These are phyloP conservation scores for Ceratina japonica DNA, from an alignment of 1,140 invertebrate genomes.

Conservation along the genomic window DNA sequence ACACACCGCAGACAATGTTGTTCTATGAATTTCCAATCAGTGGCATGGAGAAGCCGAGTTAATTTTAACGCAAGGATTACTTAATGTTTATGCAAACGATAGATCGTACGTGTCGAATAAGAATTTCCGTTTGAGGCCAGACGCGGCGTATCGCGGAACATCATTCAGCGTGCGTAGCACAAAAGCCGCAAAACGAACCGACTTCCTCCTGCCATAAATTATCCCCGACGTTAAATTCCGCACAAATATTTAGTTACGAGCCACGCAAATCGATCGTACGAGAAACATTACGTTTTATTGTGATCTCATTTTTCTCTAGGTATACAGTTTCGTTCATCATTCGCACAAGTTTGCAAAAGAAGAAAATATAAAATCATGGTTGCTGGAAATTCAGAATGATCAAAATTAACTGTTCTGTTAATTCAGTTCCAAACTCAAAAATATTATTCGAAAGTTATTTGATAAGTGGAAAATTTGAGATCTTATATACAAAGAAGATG, in stretches of 20 bases:
- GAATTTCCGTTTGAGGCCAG: neutral
- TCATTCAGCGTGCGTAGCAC: neutral
- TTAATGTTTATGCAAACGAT: constrained; percentile 17
- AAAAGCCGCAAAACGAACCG: neutral
- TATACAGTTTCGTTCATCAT: neutral
- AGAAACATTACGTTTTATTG: neutral
- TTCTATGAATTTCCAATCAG: neutral
- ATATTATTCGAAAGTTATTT: no score
- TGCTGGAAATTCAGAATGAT: no score
- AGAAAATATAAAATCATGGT: no score
- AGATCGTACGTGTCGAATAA: constrained; percentile 3
- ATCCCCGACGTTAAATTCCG: neutral
- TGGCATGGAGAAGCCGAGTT: neutral
- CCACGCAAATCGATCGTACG: constrained; percentile 1
- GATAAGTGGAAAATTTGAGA: no score
- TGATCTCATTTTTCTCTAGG: neutral
- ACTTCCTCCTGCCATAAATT: constrained; percentile 23
- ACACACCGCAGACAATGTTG: neutral
- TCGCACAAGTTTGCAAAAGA: no score
- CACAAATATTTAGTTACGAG: constrained; percentile 23
- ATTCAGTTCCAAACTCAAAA: no score
- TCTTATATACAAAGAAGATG: no score
- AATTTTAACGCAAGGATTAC: constrained; percentile 17
- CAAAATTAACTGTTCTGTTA: no score
- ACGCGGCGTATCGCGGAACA: neutral